These are phyloP conservation scores for Prionace glauca DNA, from an alignment of 2,797 vertebrate species.

Conservation along the genomic window DNA sequence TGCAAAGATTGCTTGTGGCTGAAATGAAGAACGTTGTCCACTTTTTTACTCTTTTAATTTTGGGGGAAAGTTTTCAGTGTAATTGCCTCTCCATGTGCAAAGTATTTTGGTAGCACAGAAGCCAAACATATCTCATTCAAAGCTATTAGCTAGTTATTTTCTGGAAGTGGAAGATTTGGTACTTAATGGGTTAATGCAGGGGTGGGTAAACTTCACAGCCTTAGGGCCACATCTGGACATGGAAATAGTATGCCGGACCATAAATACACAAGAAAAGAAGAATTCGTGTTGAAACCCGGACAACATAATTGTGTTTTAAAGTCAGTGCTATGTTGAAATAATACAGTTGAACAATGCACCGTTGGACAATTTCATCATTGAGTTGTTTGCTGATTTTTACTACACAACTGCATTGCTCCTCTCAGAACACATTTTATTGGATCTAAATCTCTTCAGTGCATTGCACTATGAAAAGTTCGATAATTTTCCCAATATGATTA, in stretches of 20 bases:
- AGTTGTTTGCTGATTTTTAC: not conserved
- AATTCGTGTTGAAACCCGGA: not conserved
- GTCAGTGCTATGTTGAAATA: not conserved
- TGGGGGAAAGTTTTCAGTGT: conserved; percentile 61
- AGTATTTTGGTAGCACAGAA: conserved; percentile 55
- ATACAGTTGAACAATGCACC: not conserved
- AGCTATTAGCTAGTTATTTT: conserved; percentile 50
- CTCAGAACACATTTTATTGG: not conserved
- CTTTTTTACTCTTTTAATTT: conserved; percentile 61
- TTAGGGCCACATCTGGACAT: not conserved
- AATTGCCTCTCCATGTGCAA: conserved; percentile 63
- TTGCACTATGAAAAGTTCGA: not conserved
- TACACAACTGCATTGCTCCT: not conserved
- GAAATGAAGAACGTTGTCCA: conserved; percentile 55
- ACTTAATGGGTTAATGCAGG: conserved; percentile 41
- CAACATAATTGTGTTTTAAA: not conserved
- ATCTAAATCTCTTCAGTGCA: not conserved
- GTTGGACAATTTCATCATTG: not conserved
- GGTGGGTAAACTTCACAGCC: not conserved
- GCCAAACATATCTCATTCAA: conserved; percentile 56
- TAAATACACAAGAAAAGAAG: not conserved
- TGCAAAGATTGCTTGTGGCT: conserved; percentile 58
- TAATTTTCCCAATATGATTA: not conserved
- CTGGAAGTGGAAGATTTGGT: conserved; percentile 43
- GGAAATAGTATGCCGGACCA: not conserved